phyloP scores from a whole-genome alignment of 1,140 invertebrate species.

The Drosophila setifemur region DNA sequence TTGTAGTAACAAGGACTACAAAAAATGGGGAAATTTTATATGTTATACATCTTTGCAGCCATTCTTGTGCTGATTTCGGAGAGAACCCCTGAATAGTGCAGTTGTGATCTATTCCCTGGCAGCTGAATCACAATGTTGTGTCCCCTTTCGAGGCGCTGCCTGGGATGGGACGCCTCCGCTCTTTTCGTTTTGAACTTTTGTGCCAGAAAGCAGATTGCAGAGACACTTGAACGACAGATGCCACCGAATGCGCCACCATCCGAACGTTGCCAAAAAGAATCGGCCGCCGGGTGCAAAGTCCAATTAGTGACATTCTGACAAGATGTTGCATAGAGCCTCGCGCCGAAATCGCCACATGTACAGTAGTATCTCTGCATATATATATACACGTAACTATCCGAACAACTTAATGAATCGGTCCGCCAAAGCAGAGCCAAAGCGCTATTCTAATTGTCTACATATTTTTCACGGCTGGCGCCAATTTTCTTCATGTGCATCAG shows the following conservation, averaged over 20 bases:
- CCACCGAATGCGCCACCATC: slow-evolving; percentile 35
- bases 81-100: no score
- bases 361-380: not conserved
- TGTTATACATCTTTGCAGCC: no score
- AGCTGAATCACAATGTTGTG: slow-evolving; percentile 7
- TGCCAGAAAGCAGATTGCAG: slow-evolving; percentile 52
- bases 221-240: slow-evolving; percentile 64
- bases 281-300: slow-evolving; percentile 58
- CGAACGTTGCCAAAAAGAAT: slow-evolving; percentile 58
- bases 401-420: slow-evolving; percentile 32
- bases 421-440: slow-evolving; percentile 33
- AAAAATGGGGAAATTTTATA: no score
- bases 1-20: no score
- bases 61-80: no score
- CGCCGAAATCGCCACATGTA: slow-evolving; percentile 9
- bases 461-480: slow-evolving; percentile 65
- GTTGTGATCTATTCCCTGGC: not conserved
- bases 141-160: slow-evolving; percentile 2
- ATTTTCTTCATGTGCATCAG: slow-evolving; percentile 32
- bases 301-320: slow-evolving; percentile 71
- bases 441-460: slow-evolving; percentile 61
- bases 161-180: slow-evolving; percentile 39
- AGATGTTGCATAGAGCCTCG: slow-evolving; percentile 49
- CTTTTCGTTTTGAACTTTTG: slow-evolving; percentile 64
- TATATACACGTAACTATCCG: slow-evolving; percentile 1